Evolutionary conservation across 2,113 vertebrate genomes (phyloP).

Genomic region (Conger conger): DNA sequence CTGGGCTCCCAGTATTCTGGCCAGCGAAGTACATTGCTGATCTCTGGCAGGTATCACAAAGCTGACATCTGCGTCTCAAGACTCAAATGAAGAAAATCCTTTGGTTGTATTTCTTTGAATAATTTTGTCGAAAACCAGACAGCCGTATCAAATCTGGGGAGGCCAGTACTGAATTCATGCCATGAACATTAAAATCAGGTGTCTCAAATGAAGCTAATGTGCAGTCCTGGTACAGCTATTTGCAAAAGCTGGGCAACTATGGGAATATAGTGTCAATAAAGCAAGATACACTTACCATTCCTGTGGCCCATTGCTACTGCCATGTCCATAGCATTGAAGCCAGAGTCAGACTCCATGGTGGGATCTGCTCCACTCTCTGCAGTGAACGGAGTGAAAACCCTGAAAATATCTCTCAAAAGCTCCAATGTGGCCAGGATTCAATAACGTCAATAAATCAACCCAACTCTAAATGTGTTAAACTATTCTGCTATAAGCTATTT

Average conservation of each 20-base stretch:
- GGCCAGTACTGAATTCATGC: background rate
- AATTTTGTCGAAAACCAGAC: constrained; percentile 16
- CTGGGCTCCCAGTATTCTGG: background rate
- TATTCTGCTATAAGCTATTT: too few species aligned
- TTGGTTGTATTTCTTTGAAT: constrained; percentile 8
- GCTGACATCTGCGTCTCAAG: background rate
- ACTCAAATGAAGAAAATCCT: constrained; percentile 7
- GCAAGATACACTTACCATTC: constrained; percentile 74
- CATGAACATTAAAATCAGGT: background rate
- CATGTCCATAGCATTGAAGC: constrained; percentile 98
- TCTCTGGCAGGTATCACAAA: background rate
- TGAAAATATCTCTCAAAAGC: constrained; percentile 1
- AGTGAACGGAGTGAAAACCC: constrained; percentile 16
- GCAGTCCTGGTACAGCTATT: background rate
- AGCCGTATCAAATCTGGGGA: background rate
- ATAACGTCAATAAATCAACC: too few species aligned
- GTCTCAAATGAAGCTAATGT: background rate
- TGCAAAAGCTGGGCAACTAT: too few species aligned
- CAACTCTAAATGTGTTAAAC: too few species aligned
- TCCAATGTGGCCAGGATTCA: too few species aligned
- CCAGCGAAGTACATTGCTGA: background rate
- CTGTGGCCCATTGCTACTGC: constrained; percentile 93
- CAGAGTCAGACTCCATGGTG: constrained; percentile 93
- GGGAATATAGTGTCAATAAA: background rate
- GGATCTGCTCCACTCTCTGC: constrained; percentile 92